phyloP scores from a whole-genome alignment of 2,797 vertebrate genomes.

The Pogonophryne albipinna region DNA sequence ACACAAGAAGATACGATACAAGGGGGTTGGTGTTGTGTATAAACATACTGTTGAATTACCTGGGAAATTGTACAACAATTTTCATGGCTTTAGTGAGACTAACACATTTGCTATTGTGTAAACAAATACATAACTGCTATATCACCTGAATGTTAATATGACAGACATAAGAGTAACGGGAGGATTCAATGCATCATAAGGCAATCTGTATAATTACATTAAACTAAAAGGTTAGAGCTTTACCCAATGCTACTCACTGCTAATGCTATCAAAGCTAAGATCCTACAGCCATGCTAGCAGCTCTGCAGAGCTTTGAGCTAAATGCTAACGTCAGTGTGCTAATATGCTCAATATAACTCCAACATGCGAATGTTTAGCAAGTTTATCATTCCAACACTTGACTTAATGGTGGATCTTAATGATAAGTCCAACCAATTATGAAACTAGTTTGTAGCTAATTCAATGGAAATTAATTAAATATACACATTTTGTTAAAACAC shows the following conservation, averaged over 20 bases:
- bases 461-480: too few relatives aligned
- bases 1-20: constrained; percentile 13
- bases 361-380: too few relatives aligned
- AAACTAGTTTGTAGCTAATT: too few relatives aligned
- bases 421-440: too few relatives aligned
- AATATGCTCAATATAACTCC: too few relatives aligned
- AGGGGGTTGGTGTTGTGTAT: background rate
- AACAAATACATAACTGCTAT: background rate
- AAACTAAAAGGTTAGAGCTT: background rate
- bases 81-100: background rate
- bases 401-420: too few relatives aligned
- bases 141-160: constrained; percentile 8
- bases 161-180: background rate
- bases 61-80: constrained; percentile 21
- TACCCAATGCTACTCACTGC: background rate
- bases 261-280: background rate
- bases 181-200: background rate
- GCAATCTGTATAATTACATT: background rate
- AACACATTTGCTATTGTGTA: background rate
- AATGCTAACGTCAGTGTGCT: too few relatives aligned
- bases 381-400: too few relatives aligned
- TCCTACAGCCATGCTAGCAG: too few relatives aligned
- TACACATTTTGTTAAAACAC: background rate
- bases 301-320: too few relatives aligned
- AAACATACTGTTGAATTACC: constrained; percentile 8